Base-by-base conservation (phyloP, 2,888 invertebrate genomes). In the Diachrysia chrysitis region DNA sequence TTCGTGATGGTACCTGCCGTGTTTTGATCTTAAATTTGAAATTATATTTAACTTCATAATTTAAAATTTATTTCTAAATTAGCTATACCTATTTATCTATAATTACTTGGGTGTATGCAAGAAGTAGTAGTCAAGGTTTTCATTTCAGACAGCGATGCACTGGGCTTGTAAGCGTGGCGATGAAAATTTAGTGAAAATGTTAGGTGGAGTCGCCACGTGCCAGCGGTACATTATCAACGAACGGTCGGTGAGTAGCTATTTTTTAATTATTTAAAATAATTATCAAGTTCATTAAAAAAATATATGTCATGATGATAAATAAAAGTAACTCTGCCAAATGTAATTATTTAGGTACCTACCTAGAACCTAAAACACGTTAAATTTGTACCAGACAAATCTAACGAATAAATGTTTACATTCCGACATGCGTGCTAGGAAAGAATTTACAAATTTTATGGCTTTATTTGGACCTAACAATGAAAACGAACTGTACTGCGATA, bases 81-180 rank as follows among this genome's bases (percentile, higher is more conserved):
- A 79, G n/a, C n/a, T n/a, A n/a, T n/a, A n/a, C n/a, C n/a, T n/a
- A n/a, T n/a, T n/a, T n/a, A n/a, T n/a, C n/a, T n/a, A n/a, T n/a
- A n/a, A n/a, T n/a, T n/a, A n/a, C n/a, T n/a, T n/a, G n/a, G n/a
- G n/a, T n/a, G 25, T 25, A 25, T 25, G 25, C 5, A 25, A 25
- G 2, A 25, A 3, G 25, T 4, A 42, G n/a, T n/a, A 37, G 16
- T 14, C 3, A 37, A 37, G 16, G 1, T 42, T 42, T 83, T 66
- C 81, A 74, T 96, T 96, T 69, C 96, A 99, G 99, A 99, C 98
- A 78, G 99, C 99, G 61, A 96, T 99, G 85, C 99, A 99, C 92
- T 99, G 99, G 99, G 99, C 98, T 71, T 98, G 99, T 74, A 99
- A 99, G 92, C 98, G 98, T 85, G 99, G 99, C 2, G 98, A 98